Base-by-base conservation (phyloP, 2,888 invertebrate genomes). In the Lordiphosa fenestrarum region DNA sequence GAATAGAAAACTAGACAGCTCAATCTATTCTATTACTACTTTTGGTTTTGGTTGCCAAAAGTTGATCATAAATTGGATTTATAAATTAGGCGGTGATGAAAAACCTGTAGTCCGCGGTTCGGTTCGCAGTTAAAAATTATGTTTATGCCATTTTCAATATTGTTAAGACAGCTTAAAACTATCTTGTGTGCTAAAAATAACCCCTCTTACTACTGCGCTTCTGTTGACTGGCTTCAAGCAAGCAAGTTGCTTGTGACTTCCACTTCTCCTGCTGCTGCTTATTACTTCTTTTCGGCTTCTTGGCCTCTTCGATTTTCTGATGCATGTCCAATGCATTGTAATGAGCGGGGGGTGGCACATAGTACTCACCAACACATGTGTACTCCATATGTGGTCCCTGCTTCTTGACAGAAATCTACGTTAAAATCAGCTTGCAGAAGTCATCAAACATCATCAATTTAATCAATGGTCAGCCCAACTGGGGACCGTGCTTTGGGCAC, bases 401-500 rank as follows among this genome's bases (percentile, higher is more conserved):
- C 49, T 72, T 44, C 39, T 48, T 63, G 53, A 42, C 40, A 38
- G 51, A 74, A 75, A 69, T 69, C 55, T 69, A 61, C 49, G 66
- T 47, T 65, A 68, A 66, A 81, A 87, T 87, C 86, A 84, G 75
- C 87, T 86, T 66, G 44, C 76, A 86, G 76, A 84, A 86, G 87
- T 86, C 86, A 86, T 87, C 86, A 85, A 86, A 86, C 86, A 86
- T 86, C 86, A 87, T 87, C 87, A 87, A 86, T 87, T 86, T 85
- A 83, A 86, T 80, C 87, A 85, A 66, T 63, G 70, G 69, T 68
- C 66, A 53, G 69, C 58, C 53, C 54, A 47, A 47, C 60, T 52
- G 69, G 81, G 30, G 30, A 30, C 30, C 7, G 30, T 9, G 30
- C 7, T 9, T 30, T 30, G 9, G 2, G 30, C 30, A 30, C 30